Evolutionary conservation across 2,888 invertebrate species (phyloP).

Genomic region (Melanchra persicariae): DNA sequence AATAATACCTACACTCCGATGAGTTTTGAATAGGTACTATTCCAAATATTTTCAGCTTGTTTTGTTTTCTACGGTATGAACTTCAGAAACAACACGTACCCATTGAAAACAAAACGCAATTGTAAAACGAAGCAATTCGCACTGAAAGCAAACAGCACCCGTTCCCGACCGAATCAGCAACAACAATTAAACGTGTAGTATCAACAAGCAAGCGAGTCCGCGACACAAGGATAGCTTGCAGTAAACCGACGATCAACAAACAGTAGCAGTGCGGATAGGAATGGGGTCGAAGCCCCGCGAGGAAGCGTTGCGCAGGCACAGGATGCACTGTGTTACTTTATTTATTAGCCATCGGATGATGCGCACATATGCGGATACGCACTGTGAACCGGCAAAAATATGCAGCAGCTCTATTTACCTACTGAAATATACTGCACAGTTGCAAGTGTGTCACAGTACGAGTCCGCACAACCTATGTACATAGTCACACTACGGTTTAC

Average conservation of each 20-base stretch:
- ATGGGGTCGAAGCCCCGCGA: slow-evolving; percentile 63
- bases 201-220: slow-evolving; percentile 41
- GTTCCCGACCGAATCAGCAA: slow-evolving; percentile 26
- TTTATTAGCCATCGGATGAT: slow-evolving; percentile 63
- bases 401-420: slow-evolving; percentile 19
- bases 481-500: slow-evolving; percentile 1
- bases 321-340: slow-evolving; percentile 65
- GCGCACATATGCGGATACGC: slow-evolving; percentile 42
- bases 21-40: slow-evolving; percentile 14
- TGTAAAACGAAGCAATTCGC: slow-evolving; percentile 26
- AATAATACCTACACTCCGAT: not conserved
- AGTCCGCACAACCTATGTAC: not conserved
- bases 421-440: not conserved
- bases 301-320: slow-evolving; percentile 64
- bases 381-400: slow-evolving; percentile 29
- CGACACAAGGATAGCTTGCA: slow-evolving; percentile 31
- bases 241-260: slow-evolving; percentile 29
- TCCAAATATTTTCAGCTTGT: not conserved
- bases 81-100: slow-evolving; percentile 23
- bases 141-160: slow-evolving; percentile 28
- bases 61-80: slow-evolving; percentile 22
- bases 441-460: not conserved
- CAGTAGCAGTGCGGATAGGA: slow-evolving; percentile 35
- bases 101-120: slow-evolving; percentile 29
- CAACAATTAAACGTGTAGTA: slow-evolving; percentile 30